Conservation (phyloP, 1,140 invertebrate genomes). For the Mylabris phalerata region DNA sequence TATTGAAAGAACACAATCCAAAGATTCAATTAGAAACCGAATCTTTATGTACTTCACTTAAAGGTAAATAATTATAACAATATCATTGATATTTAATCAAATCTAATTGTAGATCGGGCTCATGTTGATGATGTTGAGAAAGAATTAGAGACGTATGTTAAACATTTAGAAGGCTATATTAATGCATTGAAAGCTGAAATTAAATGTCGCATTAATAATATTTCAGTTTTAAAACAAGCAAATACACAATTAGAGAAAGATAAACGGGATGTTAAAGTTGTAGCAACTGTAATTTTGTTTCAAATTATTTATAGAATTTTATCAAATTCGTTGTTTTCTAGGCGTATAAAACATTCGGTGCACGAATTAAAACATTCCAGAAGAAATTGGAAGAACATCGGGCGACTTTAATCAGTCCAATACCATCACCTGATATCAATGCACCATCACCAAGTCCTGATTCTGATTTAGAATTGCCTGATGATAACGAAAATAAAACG, state of each 20-base stretch:
- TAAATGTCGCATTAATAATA: constrained; percentile 66
- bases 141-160: constrained; percentile 75
- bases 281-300: constrained; percentile 71
- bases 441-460: constrained; percentile 79
- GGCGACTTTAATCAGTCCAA: constrained; percentile 53
- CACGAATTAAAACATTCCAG: constrained; percentile 75
- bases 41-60: constrained; percentile 58
- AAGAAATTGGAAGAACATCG: constrained; percentile 75
- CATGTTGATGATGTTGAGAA: constrained; percentile 81
- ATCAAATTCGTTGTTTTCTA: constrained; percentile 37
- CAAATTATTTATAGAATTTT: no score
- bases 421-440: constrained; percentile 70
- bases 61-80: constrained; percentile 48
- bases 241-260: constrained; percentile 85
- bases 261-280: constrained; percentile 85
- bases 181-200: constrained; percentile 74
- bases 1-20: constrained; percentile 51
- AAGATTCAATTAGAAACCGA: constrained; percentile 50
- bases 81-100: constrained; percentile 22
- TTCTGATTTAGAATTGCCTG: constrained; percentile 67
- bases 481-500: constrained; percentile 34
- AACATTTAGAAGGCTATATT: constrained; percentile 73
- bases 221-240: constrained; percentile 69
- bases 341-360: constrained; percentile 90
- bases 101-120: constrained; percentile 56